These are phyloP conservation scores for Setophaga coronata DNA, from an alignment of 2,113 vertebrate genomes.

Conservation along the genomic window DNA sequence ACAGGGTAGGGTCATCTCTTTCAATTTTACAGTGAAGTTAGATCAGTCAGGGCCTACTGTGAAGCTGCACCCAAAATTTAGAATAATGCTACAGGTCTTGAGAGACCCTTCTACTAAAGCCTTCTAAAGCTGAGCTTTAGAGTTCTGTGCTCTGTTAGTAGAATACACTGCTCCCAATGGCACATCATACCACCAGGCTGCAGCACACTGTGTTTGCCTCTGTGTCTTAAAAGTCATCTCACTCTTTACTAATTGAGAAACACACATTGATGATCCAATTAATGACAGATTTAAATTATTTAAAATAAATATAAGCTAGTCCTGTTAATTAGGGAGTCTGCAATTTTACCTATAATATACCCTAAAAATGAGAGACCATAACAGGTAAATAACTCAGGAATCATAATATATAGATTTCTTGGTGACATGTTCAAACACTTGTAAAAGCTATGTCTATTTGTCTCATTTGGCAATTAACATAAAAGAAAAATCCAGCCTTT, in stretches of 20 bases:
- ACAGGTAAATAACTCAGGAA: background rate
- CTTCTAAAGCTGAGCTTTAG: background rate
- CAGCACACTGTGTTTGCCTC: background rate
- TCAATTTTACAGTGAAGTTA: background rate
- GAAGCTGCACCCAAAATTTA: background rate
- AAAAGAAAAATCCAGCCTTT: background rate
- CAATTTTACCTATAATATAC: background rate
- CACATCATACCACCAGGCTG: background rate
- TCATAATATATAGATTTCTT: background rate
- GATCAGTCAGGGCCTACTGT: background rate
- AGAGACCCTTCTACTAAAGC: background rate
- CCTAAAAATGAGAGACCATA: background rate
- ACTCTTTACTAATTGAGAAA: background rate
- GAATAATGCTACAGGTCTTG: background rate
- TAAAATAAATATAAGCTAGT: background rate
- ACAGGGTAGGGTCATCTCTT: background rate
- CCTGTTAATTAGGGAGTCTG: background rate
- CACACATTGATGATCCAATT: rapidly evolving
- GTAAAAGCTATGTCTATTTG: background rate
- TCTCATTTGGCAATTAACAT: background rate
- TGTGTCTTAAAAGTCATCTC: background rate
- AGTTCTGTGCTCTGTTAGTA: background rate
- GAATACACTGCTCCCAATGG: background rate
- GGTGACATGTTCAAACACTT: background rate
- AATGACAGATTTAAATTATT: background rate